Percentiles rank a stretch among this genome's conserved stretches.
Conservation (phyloP, 1,140 invertebrate species). For the Hetaerina americana region DNA sequence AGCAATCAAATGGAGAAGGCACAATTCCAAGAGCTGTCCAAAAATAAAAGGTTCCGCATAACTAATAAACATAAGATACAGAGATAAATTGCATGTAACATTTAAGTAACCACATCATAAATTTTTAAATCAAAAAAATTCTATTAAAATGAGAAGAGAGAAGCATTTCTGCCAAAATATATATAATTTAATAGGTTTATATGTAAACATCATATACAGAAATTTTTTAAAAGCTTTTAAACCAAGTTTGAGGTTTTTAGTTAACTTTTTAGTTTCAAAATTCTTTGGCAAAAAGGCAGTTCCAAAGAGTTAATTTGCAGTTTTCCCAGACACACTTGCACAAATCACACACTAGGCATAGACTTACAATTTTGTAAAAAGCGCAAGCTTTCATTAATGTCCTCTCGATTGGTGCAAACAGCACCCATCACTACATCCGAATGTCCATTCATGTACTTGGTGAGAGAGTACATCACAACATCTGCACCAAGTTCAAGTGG, state of each 20-base stretch:
- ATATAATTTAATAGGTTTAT: no score
- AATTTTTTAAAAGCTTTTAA: no score
- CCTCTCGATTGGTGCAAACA: conserved; percentile 57
- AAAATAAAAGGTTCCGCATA: neutral
- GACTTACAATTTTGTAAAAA: conserved; percentile 81
- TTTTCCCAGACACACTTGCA: conserved; percentile 19
- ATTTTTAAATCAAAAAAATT: no score
- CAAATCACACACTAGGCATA: neutral
- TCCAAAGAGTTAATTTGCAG: no score
- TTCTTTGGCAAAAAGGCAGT: no score
- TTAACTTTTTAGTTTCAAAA: no score
- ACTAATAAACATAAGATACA: neutral
- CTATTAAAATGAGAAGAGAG: no score
- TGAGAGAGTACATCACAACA: conserved; percentile 82
- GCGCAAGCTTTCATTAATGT: conserved; percentile 53
- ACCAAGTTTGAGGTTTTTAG: no score
- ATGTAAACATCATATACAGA: no score
- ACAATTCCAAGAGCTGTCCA: conserved; percentile 80
- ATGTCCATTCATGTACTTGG: conserved; percentile 98
- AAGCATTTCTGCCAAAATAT: no score
- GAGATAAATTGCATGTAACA: neutral
- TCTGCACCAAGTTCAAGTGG: conserved; percentile 87
- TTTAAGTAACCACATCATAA: no score
- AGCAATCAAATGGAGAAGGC: conserved; percentile 94
- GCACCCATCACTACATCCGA: conserved; percentile 96